Conservation (phyloP, 2,888 invertebrate species). For the Chesias legatella region DNA sequence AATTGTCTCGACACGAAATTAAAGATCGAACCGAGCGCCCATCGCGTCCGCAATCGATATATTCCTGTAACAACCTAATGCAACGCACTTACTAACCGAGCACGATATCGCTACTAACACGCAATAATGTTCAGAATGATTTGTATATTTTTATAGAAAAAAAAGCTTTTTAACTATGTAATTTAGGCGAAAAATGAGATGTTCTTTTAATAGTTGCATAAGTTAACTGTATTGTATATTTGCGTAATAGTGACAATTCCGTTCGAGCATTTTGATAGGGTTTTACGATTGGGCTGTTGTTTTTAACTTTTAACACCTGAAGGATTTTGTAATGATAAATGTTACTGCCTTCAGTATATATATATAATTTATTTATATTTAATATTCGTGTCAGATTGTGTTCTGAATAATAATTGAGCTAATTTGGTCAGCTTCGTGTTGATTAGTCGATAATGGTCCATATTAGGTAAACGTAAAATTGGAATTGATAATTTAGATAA, state of each 20-base stretch:
- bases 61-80: background rate
- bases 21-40: constrained; percentile 5
- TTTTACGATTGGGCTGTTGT: constrained; percentile 16
- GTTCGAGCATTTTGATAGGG: constrained; percentile 22
- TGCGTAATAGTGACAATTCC: constrained; percentile 20
- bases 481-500: constrained; percentile 47
- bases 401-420: constrained; percentile 8
- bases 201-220: constrained; percentile 14
- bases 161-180: constrained; percentile 10
- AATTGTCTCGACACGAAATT: background rate
- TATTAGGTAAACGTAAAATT: constrained; percentile 23
- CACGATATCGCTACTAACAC: constrained; percentile 11
- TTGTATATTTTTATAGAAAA: constrained; percentile 23
- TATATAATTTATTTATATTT: background rate
- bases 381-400: background rate
- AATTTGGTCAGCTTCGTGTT: constrained; percentile 15
- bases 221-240: constrained; percentile 5
- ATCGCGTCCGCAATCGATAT: background rate
- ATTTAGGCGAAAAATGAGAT: constrained; percentile 11
- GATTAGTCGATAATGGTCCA: constrained; percentile 24
- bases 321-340: constrained; percentile 14
- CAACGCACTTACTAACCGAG: constrained; percentile 15
- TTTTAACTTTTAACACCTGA: constrained; percentile 12
- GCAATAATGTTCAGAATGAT: constrained; percentile 16
- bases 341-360: constrained; percentile 4